A percentile compares a stretch with the other conserved stretches of the same genome.
These are phyloP conservation scores for Blennius ocellaris DNA, from an alignment of 2,113 vertebrate genomes.

Conservation along the genomic window DNA sequence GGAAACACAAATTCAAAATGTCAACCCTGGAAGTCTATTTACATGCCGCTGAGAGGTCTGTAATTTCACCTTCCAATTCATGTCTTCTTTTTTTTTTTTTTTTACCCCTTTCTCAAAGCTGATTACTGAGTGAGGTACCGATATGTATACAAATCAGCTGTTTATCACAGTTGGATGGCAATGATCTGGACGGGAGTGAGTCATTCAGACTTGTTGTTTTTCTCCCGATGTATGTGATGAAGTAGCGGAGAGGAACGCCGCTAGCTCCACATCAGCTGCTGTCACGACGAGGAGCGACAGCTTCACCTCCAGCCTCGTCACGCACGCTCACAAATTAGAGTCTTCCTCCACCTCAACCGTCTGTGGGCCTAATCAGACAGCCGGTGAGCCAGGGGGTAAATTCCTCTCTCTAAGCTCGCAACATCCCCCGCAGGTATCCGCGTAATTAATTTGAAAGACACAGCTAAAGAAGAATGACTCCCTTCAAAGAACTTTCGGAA, in stretches of 20 bases:
- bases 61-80: not conserved
- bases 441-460: conserved; percentile 21
- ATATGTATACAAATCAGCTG: not conserved
- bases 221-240: conserved; percentile 1
- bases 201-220: conserved; percentile 3
- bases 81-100: too few species aligned
- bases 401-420: conserved; percentile 9
- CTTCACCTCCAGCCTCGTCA: conserved; percentile 32
- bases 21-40: not conserved
- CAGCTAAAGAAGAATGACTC: not conserved
- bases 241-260: conserved; percentile 27
- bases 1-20: conserved; percentile 23
- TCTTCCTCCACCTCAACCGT: conserved; percentile 26
- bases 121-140: not conserved
- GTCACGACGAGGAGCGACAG: conserved; percentile 14
- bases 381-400: conserved; percentile 10
- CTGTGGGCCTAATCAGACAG: conserved; percentile 34
- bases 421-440: conserved; percentile 22
- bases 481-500: conserved; percentile 24
- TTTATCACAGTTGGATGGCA: conserved; percentile 15
- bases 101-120: not conserved
- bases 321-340: conserved; percentile 16
- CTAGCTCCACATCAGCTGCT: conserved; percentile 12
- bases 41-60: not conserved
- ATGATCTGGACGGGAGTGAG: conserved; percentile 12